Percentiles rank a stretch among this genome's conserved stretches.
Evolutionary conservation across 2,888 invertebrate genomes (phyloP).

Genomic region (Acronicta leporina): DNA sequence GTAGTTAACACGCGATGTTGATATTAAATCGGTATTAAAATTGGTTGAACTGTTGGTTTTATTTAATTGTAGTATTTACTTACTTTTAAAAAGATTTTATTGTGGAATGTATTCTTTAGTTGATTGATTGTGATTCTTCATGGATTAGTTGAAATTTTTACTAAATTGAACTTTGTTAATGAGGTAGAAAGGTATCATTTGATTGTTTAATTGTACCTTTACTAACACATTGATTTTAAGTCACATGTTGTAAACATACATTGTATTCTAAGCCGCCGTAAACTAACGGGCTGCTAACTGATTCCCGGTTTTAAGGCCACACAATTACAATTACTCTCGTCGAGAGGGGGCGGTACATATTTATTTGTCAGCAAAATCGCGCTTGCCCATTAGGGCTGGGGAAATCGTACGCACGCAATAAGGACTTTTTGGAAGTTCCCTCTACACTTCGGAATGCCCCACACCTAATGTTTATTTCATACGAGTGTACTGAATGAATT

Average conservation of each 20-base stretch:
- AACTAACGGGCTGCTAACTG: neutral
- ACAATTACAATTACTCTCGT: slow-evolving; percentile 74
- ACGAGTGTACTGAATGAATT: slow-evolving; percentile 56
- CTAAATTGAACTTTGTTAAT: too few species aligned
- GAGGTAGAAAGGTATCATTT: too few species aligned
- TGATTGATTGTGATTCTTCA: too few species aligned
- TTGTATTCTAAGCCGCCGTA: neutral
- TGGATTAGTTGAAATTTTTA: too few species aligned
- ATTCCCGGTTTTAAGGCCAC: slow-evolving; percentile 59
- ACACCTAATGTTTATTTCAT: slow-evolving; percentile 71
- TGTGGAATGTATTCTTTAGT: too few species aligned
- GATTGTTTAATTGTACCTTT: neutral
- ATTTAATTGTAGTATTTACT: too few species aligned
- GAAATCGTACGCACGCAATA: slow-evolving; percentile 82
- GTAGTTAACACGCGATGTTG: too few species aligned
- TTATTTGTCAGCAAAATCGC: slow-evolving; percentile 86
- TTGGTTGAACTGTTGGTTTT: too few species aligned
- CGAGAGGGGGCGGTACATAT: slow-evolving; percentile 78
- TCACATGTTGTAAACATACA: slow-evolving; percentile 3
- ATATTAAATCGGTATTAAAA: too few species aligned
- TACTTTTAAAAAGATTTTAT: too few species aligned
- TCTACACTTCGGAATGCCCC: slow-evolving; percentile 62
- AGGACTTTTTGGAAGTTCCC: slow-evolving; percentile 75
- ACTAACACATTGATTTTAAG: neutral
- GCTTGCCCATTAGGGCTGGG: slow-evolving; percentile 77